Base-by-base conservation (phyloP, 2,113 vertebrate genomes). In the Nematolebias whitei region DNA sequence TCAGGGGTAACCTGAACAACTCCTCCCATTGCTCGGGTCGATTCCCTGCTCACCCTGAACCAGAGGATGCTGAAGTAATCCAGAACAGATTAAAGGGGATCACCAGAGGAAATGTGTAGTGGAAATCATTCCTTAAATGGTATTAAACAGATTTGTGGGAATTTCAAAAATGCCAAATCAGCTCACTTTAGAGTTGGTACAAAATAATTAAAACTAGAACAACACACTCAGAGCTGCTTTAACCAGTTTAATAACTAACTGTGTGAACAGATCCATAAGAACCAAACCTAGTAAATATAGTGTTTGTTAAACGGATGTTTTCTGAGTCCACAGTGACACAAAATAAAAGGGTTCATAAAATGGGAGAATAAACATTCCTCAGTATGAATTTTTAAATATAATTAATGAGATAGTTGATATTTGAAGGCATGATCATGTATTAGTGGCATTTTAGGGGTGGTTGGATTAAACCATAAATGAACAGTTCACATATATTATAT, bases 31-130 rank as follows among this genome's bases (percentile, higher is more conserved):
- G 10, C 29, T 67, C 53, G 24, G 23, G 26, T 41, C 22, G 9
- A 71, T 64, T 60, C 45, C 11, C 26, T 43, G n/a, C 53, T 62
- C 49, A 57, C 60, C 47, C 72, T 26, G 70, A 78, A 85, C 57
- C 57, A 18, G 53, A 58, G 26, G 51, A 62, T 76, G 69, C 74
- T 74, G 54, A 48, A 73, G 50, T 69, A 71, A 90, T 89, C 84
- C 68, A 79, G 71, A 58, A 47, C 44, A 81, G 82, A 89, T 89
- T 86, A 86, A 85, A 91, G 60, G 55, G 66, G 76, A 85, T 85
- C 84, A 83, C 10, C 19, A 18, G 19, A 41, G 12, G 38, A 39
- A 22, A 1, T 32, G 16, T 61, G 60, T 60, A 67, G 55, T 49
- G 76, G 84, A 85, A 82, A 85, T 88, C 75, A 68, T 75, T 83